Evolutionary conservation across 2,888 invertebrate species (phyloP).

Genomic region (Augiades crinisus): DNA sequence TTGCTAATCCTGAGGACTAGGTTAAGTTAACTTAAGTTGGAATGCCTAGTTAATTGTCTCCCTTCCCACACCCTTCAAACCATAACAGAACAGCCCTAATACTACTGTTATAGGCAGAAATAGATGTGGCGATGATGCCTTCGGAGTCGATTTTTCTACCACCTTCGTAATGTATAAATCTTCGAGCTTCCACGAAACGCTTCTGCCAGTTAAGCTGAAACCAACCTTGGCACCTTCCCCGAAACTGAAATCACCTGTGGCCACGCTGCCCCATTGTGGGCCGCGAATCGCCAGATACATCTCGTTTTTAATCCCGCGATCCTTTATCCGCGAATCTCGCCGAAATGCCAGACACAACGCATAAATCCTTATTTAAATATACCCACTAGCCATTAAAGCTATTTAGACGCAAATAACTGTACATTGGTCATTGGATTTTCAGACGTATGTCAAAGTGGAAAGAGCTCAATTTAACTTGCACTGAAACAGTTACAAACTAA

Average conservation of each 20-base stretch:
- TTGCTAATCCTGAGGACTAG: no score
- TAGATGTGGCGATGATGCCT: no score
- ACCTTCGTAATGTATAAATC: no score
- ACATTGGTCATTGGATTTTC: neutral
- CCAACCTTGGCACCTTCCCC: constrained; percentile 14
- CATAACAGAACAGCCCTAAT: no score
- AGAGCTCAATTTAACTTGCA: constrained; percentile 31
- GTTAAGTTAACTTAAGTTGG: no score
- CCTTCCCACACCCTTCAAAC: no score
- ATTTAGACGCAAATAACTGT: constrained; percentile 13
- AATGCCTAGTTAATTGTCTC: no score
- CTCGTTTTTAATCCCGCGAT: constrained; percentile 62
- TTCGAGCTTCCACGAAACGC: no score
- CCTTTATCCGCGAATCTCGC: constrained; percentile 77
- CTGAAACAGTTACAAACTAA: constrained; percentile 34
- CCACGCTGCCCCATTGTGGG: constrained; percentile 48
- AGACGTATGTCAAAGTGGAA: neutral
- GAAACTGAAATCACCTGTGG: constrained; percentile 28
- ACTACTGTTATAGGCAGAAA: no score
- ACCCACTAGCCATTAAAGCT: constrained; percentile 45
- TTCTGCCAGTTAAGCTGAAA: no score
- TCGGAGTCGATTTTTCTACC: no score
- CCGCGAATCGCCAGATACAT: constrained; percentile 56
- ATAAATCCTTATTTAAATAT: constrained; percentile 82
- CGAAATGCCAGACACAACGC: constrained; percentile 78